Percentiles rank a stretch among this genome's conserved stretches.
Conservation (phyloP, 2,888 invertebrate species). For the Metalampra italica region DNA sequence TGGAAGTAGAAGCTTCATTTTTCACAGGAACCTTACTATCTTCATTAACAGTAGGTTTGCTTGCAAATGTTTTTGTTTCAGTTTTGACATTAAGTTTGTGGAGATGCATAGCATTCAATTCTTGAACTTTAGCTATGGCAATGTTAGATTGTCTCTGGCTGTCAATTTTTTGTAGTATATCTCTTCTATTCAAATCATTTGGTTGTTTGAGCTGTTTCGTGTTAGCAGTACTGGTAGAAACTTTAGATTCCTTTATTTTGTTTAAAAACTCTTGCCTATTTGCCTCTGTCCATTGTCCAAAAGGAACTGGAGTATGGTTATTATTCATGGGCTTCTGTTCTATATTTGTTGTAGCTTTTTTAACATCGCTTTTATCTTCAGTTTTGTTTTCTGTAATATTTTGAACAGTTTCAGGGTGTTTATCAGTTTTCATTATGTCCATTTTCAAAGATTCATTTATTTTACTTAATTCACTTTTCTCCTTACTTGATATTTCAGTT, state of each 20-base stretch:
- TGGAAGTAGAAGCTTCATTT: constrained; percentile 21
- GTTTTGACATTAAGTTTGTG: constrained; percentile 38
- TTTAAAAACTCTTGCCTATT: constrained; percentile 67
- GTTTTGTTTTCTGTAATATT: constrained; percentile 4
- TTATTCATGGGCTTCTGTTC: constrained; percentile 42
- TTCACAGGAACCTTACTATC: constrained; percentile 27
- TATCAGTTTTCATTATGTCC: constrained; percentile 7
- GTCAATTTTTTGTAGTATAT: constrained; percentile 65
- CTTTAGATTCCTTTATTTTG: constrained; percentile 62
- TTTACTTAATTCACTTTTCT: not conserved
- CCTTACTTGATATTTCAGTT: not conserved
- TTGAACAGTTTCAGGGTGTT: constrained; percentile 1
- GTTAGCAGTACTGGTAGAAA: constrained; percentile 42
- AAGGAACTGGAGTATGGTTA: constrained; percentile 60
- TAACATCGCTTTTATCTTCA: constrained; percentile 16
- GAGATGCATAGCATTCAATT: constrained; percentile 22
- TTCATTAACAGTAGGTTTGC: constrained; percentile 27
- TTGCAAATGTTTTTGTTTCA: constrained; percentile 48
- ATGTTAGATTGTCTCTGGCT: constrained; percentile 57
- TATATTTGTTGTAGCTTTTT: constrained; percentile 14
- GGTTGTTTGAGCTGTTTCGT: constrained; percentile 67
- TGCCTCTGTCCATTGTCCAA: constrained; percentile 70
- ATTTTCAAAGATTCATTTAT: not conserved
- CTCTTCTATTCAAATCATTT: constrained; percentile 67
- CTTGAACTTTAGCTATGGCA: constrained; percentile 45